Evolutionary conservation across 2,888 invertebrate genomes (phyloP).

Genomic region (Pteria penguin): DNA sequence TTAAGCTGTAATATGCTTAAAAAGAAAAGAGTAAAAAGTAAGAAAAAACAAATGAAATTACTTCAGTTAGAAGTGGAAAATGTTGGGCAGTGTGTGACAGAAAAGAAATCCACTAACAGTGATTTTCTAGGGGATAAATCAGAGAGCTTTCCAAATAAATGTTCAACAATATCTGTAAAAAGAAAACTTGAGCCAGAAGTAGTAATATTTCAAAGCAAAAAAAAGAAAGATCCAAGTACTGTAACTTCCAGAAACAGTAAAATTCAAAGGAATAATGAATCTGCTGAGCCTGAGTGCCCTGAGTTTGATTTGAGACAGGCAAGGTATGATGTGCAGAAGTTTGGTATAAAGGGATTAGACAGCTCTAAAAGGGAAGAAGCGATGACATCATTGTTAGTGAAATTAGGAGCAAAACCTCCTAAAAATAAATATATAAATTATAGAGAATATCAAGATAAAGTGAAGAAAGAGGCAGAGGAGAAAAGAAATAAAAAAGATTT

Average conservation of each 20-base stretch:
- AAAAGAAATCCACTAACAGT: slow-evolving; percentile 8
- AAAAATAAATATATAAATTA: slow-evolving; percentile 62
- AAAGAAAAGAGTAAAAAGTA: slow-evolving; percentile 5
- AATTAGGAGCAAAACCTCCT: slow-evolving; percentile 87
- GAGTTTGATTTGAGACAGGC: slow-evolving; percentile 87
- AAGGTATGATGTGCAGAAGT: slow-evolving; percentile 90
- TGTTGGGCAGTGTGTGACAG: slow-evolving; percentile 1
- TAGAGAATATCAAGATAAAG: slow-evolving; percentile 58
- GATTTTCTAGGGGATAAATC: neutral
- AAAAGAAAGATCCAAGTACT: neutral
- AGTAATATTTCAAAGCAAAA: slow-evolving; percentile 57
- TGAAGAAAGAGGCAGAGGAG: slow-evolving; percentile 49
- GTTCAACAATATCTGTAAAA: neutral
- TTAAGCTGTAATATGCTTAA: neutral
- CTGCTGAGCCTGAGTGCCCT: slow-evolving; percentile 71
- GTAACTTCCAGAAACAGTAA: neutral
- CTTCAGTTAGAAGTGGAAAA: neutral
- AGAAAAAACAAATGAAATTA: slow-evolving; percentile 1
- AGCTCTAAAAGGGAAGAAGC: slow-evolving; percentile 87
- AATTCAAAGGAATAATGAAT: neutral
- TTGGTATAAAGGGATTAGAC: slow-evolving; percentile 89
- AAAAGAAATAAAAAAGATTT: slow-evolving; percentile 51
- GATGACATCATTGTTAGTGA: slow-evolving; percentile 88
- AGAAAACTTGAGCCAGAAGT: slow-evolving; percentile 54
- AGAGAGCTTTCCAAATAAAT: neutral